Evolutionary conservation across 2,888 invertebrate species (phyloP).

Genomic region (Anorthoa munda): DNA sequence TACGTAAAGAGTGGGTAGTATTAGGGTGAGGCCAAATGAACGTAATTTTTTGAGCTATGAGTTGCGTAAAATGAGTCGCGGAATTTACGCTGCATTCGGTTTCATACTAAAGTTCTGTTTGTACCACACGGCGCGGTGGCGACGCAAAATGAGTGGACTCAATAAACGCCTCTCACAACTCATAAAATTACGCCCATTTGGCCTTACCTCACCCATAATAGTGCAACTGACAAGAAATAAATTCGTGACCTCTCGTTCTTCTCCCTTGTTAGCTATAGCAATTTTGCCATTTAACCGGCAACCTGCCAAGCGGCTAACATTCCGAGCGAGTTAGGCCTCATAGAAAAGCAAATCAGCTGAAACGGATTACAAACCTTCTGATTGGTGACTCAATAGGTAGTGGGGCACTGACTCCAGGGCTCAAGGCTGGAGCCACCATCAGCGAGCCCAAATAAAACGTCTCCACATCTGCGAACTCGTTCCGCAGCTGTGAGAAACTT

Average conservation of each 20-base stretch:
- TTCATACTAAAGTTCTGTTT: too few species aligned
- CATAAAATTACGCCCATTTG: too few species aligned
- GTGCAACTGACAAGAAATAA: background rate
- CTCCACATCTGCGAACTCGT: conserved; percentile 97
- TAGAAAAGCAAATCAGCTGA: background rate
- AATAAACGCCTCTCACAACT: too few species aligned
- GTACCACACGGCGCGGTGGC: too few species aligned
- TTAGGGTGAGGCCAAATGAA: too few species aligned
- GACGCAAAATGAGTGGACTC: too few species aligned
- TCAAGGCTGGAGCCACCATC: conserved; percentile 84
- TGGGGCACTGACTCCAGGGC: conserved; percentile 85
- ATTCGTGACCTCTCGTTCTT: background rate
- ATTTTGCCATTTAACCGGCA: background rate
- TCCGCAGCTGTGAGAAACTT: conserved; percentile 97
- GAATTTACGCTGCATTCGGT: too few species aligned
- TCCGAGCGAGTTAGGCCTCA: background rate
- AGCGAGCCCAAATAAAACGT: conserved; percentile 95
- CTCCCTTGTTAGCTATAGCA: background rate
- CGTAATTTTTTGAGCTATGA: too few species aligned
- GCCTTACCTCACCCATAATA: background rate
- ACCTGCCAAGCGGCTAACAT: background rate
- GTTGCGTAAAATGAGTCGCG: too few species aligned
- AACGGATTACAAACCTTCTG: conserved; percentile 74
- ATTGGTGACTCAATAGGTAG: conserved; percentile 87
- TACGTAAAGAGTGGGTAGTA: background rate